Evolutionary conservation across 2,797 vertebrate genomes (phyloP).

Genomic region (Heteromormyrus szaboi): DNA sequence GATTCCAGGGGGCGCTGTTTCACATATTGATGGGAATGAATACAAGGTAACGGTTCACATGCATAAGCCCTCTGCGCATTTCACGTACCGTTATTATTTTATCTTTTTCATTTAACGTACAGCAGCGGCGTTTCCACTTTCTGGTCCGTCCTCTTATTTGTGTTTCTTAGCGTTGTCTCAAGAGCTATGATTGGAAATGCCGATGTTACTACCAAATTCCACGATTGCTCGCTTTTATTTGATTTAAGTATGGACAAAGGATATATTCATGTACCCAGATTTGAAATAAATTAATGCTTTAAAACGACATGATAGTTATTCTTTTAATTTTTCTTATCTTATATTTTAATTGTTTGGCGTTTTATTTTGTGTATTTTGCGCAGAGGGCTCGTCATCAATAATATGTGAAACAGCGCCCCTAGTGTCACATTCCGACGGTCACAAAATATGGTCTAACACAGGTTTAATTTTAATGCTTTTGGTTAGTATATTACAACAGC

Average conservation of each 20-base stretch:
- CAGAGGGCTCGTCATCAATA: not conserved
- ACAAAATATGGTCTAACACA: not conserved
- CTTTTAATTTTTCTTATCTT: not conserved
- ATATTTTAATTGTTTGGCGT: not conserved
- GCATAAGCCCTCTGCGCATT: not conserved
- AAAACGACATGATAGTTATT: not conserved
- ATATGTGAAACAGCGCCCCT: not conserved
- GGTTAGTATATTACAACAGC: not conserved
- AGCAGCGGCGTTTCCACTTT: not conserved
- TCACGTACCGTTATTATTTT: not conserved
- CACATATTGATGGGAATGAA: not conserved
- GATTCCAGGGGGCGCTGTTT: not conserved
- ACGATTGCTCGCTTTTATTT: not conserved
- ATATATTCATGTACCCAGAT: not conserved
- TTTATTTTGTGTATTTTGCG: not conserved
- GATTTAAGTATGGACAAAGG: not conserved
- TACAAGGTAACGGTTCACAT: not conserved
- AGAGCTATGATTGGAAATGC: not conserved
- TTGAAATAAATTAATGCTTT: not conserved
- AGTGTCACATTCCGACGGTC: not conserved
- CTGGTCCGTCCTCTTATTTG: not conserved
- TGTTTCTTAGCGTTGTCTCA: not conserved
- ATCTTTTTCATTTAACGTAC: not conserved
- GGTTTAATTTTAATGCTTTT: not conserved
- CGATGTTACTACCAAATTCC: not conserved